Percentiles rank a stretch among this genome's conserved stretches.
These are phyloP conservation scores for Sebastes nivosus DNA, from an alignment of 2,797 vertebrate species.

Conservation along the genomic window DNA sequence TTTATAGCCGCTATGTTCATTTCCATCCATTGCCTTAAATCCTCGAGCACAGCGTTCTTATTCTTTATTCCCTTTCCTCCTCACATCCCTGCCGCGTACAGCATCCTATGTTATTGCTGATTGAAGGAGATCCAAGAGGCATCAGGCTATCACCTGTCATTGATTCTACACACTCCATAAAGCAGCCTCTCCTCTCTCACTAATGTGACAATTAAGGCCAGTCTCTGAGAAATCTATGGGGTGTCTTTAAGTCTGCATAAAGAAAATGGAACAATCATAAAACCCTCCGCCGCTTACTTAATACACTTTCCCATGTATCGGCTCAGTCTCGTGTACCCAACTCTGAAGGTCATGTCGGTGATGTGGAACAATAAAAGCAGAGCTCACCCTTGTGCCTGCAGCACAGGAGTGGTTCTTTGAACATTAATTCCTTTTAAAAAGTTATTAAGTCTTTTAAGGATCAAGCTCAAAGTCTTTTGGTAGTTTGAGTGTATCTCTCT, in stretches of 20 bases:
- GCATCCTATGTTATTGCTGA: conserved; percentile 38
- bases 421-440: conserved; percentile 37
- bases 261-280: conserved; percentile 60
- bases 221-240: conserved; percentile 53
- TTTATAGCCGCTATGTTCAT: background rate
- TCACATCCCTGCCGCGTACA: conserved; percentile 8
- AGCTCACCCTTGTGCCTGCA: conserved; percentile 2
- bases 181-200: conserved; percentile 48
- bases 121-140: conserved; percentile 46
- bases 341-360: conserved; percentile 48
- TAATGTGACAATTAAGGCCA: conserved; percentile 61
- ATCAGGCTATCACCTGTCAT: conserved; percentile 58
- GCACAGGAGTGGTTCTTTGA: conserved; percentile 26
- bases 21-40: conserved; percentile 43
- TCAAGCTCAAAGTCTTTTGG: conserved; percentile 6
- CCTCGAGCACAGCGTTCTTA: conserved; percentile 5
- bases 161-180: conserved; percentile 69
- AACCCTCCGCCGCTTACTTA: conserved; percentile 37
- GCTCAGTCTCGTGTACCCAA: conserved; percentile 17
- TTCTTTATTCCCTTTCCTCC: conserved; percentile 26
- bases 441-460: conserved; percentile 36
- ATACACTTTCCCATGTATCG: conserved; percentile 35
- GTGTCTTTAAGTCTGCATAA: conserved; percentile 59
- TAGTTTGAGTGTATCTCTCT: conserved; percentile 15
- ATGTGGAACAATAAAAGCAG: conserved; percentile 36